Evolutionary conservation across 2,888 invertebrate species (phyloP).

Genomic region (Belgica antarctica): DNA sequence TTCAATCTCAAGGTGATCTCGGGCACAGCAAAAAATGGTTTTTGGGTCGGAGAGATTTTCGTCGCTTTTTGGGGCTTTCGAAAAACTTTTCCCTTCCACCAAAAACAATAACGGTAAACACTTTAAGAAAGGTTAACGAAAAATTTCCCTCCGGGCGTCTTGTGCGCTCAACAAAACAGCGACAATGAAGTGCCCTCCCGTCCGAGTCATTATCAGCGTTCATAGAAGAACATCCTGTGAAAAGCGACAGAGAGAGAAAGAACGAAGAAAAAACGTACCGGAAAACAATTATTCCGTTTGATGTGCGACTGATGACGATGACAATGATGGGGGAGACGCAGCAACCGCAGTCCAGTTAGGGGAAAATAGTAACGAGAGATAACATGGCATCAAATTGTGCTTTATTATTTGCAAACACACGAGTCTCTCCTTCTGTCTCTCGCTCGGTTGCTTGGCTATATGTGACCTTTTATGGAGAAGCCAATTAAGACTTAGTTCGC

Average conservation of each 20-base stretch:
- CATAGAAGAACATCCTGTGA: too few species aligned
- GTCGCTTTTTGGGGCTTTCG: too few species aligned
- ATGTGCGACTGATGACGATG: background rate
- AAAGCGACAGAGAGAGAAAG: too few species aligned
- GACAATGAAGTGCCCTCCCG: too few species aligned
- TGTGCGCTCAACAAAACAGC: too few species aligned
- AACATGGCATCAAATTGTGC: background rate
- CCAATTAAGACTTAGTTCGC: conserved; percentile 5
- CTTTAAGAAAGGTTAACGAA: too few species aligned
- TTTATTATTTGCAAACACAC: conserved; percentile 3
- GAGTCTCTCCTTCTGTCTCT: background rate
- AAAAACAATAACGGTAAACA: conserved; percentile 3
- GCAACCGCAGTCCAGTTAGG: background rate
- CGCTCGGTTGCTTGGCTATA: background rate
- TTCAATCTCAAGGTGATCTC: conserved; percentile 7
- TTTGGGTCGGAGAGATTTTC: too few species aligned
- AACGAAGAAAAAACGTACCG: background rate
- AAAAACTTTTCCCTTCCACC: background rate
- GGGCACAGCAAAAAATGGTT: background rate
- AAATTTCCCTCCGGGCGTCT: too few species aligned
- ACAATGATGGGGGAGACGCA: background rate
- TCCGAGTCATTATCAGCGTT: too few species aligned
- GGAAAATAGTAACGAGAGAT: background rate
- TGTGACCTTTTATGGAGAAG: background rate
- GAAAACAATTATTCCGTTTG: conserved; percentile 21